Evolutionary conservation across 2,888 invertebrate species (phyloP), one percentile per base, ranked within the genome.

Genomic region (Drosophila sordidula): DNA sequence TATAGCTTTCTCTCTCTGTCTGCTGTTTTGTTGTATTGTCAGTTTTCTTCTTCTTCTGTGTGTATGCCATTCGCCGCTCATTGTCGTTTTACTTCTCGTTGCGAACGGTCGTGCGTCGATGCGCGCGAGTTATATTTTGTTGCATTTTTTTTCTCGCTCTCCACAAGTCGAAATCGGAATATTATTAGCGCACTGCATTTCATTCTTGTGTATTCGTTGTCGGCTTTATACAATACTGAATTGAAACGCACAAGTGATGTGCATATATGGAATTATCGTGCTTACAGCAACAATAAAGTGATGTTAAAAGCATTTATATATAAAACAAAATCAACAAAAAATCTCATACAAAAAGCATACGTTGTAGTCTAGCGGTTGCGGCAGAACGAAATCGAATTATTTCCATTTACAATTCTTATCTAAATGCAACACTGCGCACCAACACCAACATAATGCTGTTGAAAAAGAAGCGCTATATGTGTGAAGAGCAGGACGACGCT

Each of bases 391-490:
- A 70, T 67, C 77, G 56, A 47, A 46, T 56, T 59, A 58, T 69
- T 61, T 62, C 57, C 54, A 62, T 66, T 54, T 75, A 70, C 46
- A 75, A 78, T 75, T 78, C 69, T 71, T 62, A 75, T 78, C 78
- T 78, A 80, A 80, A 84, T 79, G 83, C 79, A 82, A 63, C 81
- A 71, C 82, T 74, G 63, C 38, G 65, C 56, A 61, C 65, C 61
- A 71, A 73, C 81, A 75, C 49, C 66, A 76, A 70, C 75, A 87
- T 79, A 78, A 90, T 90, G 90, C 89, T 91, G 78, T 75, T 90
- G 62, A 90, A 90, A 78, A 90, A 90, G 90, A 90, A 90, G 80
- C 90, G 90, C 75, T 89, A 90, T 82, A 89, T 89, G 78, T 76
- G 77, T 64, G 90, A 90, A 78, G 89, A 88, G 87, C 84, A 82